Evolutionary conservation across 2,113 vertebrate genomes (phyloP), one percentile per base, ranked within the genome.

Genomic region (Periophthalmodon schlosseri): DNA sequence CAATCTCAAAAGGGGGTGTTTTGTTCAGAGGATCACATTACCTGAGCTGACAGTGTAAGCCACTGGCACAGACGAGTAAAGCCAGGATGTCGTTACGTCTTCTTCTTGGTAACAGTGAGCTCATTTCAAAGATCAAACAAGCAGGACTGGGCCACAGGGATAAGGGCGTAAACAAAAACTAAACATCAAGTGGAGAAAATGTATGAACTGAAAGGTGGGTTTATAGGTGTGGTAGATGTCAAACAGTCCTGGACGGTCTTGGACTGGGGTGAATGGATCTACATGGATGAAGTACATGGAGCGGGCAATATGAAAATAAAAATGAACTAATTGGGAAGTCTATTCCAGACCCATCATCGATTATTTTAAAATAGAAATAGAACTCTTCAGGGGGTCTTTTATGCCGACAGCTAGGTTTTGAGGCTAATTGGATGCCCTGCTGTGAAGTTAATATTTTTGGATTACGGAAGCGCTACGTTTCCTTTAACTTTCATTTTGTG

Each of bases 21-120:
- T 80, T 73, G 79, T 84, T 82, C 47, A 5, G 67, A 39, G 28
- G 77, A 81, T 92, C 81, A 49, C 12, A 16, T 87, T 80, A 81
- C 83, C 8, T 64, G n/a, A 28, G 50, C 44, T 75, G 72, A 64
- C n/a, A 74, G 78, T 5, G 72, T n/a, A 11, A 76, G 57, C 72
- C 75, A 70, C 54, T 47, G 75, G 66, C 61, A 28, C 50, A 5
- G 28, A 68, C 39, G 34, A 64, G 64, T 50, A 49, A 44, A 24
- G 56, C 44, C 36, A 11, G 63, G 63, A 39, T 39, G 63, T 67
- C 5, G 0, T 2, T 49, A 80, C 57, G 23, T 13, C 34, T 72
- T 82, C 44, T 75, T 84, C 73, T 44, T 10, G 13, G 71, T 79
- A 47, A 74, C 70, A 70, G 11, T 44, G 66, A 28, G 33, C 60